A percentile compares a stretch with the other conserved stretches of the same genome.
Conservation (phyloP, 1,140 invertebrate genomes). For the Thrips palmi region DNA sequence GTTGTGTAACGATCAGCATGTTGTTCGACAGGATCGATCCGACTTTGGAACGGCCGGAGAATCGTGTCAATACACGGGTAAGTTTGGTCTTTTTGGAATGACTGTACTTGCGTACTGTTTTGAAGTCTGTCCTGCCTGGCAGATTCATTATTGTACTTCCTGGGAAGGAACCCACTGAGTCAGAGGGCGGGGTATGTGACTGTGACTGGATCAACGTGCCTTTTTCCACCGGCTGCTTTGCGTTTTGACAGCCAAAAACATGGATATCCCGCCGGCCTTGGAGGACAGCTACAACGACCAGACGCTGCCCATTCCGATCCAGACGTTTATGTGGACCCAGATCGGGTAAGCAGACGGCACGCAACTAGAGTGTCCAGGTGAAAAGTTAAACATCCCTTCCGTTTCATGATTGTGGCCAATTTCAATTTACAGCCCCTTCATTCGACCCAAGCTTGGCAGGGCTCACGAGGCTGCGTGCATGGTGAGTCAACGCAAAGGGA, state of each 20-base stretch:
- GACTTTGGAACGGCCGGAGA: too few species aligned
- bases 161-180: too few species aligned
- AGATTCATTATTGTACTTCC: too few species aligned
- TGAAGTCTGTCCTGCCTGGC: too few species aligned
- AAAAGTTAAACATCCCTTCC: slow-evolving; percentile 2
- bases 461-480: slow-evolving; percentile 91
- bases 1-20: too few species aligned
- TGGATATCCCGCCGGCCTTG: slow-evolving; percentile 23
- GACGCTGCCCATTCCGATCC: slow-evolving; percentile 86
- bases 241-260: slow-evolving; percentile 11
- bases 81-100: too few species aligned
- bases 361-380: neutral
- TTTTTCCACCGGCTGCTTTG: too few species aligned
- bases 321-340: slow-evolving; percentile 94
- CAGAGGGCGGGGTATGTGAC: too few species aligned
- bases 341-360: slow-evolving; percentile 44
- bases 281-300: slow-evolving; percentile 56
- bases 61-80: too few species aligned
- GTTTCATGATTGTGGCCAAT: neutral
- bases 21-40: too few species aligned
- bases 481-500: slow-evolving; percentile 41
- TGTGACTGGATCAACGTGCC: too few species aligned
- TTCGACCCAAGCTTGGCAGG: slow-evolving; percentile 82
- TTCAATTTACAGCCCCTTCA: slow-evolving; percentile 49
- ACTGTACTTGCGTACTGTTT: too few species aligned